phyloP scores from a whole-genome alignment of 2,888 invertebrate genomes.

The Zygogramma bicolorata region DNA sequence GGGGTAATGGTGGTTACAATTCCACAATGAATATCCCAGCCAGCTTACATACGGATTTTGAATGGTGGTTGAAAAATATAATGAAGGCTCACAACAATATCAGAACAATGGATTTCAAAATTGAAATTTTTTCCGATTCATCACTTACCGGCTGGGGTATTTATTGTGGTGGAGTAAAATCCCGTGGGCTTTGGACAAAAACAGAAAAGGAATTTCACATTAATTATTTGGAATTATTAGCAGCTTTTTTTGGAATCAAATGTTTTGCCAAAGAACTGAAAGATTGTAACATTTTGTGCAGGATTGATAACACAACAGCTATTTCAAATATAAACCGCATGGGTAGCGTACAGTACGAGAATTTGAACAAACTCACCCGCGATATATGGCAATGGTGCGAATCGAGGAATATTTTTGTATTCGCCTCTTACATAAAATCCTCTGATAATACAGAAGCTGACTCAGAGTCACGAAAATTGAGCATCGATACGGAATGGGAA shows the following conservation, averaged over 20 bases:
- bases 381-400: conserved; percentile 13
- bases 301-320: neutral
- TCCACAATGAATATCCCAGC: no score
- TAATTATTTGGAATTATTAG: neutral
- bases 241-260: neutral
- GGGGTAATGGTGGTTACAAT: no score
- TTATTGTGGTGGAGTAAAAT: no score
- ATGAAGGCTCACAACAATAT: no score
- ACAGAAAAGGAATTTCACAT: no score
- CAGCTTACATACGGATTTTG: no score
- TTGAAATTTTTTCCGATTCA: no score
- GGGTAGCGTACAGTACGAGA: neutral
- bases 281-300: neutral
- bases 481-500: neutral
- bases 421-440: neutral
- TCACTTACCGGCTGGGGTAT: no score
- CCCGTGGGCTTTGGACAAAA: no score
- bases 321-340: neutral
- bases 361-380: neutral
- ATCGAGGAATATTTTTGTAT: neutral
- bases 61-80: no score
- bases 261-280: neutral
- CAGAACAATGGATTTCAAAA: no score
- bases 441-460: neutral
- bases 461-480: neutral